Conservation (phyloP, 2,113 vertebrate genomes). For the Myiagra hebetior region DNA sequence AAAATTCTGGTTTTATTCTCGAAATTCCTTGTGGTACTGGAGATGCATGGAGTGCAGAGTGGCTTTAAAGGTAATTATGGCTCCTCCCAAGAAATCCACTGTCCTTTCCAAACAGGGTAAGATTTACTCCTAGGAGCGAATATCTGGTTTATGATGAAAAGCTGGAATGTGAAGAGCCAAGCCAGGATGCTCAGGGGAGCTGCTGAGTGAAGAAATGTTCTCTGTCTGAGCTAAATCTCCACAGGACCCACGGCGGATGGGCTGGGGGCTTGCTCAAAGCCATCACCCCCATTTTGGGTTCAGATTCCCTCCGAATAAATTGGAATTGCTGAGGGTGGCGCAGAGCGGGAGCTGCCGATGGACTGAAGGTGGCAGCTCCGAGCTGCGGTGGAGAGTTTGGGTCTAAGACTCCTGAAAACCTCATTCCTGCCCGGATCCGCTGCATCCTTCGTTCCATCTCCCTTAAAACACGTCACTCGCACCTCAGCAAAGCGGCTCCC, state of each 20-base stretch:
- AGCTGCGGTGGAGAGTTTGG: background rate
- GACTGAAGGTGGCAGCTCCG: constrained; percentile 69
- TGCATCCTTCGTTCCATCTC: background rate
- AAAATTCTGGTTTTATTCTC: background rate
- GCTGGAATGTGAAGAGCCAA: background rate
- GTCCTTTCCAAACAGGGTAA: background rate
- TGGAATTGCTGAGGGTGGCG: accelerated
- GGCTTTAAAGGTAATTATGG: background rate
- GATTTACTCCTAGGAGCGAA: background rate
- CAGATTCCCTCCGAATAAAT: background rate
- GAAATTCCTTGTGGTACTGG: background rate
- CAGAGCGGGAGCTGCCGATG: background rate
- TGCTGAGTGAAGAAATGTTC: background rate
- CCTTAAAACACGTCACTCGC: background rate
- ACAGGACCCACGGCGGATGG: background rate
- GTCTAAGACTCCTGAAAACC: background rate
- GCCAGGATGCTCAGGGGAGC: background rate
- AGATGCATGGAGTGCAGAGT: background rate
- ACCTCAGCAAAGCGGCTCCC: background rate
- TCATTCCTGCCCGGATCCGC: background rate
- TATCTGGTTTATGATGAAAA: background rate
- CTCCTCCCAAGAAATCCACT: background rate
- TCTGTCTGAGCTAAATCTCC: background rate
- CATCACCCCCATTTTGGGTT: background rate
- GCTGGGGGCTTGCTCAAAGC: background rate